Conservation (phyloP, 2,888 invertebrate genomes). For the Lamproptera curius region DNA sequence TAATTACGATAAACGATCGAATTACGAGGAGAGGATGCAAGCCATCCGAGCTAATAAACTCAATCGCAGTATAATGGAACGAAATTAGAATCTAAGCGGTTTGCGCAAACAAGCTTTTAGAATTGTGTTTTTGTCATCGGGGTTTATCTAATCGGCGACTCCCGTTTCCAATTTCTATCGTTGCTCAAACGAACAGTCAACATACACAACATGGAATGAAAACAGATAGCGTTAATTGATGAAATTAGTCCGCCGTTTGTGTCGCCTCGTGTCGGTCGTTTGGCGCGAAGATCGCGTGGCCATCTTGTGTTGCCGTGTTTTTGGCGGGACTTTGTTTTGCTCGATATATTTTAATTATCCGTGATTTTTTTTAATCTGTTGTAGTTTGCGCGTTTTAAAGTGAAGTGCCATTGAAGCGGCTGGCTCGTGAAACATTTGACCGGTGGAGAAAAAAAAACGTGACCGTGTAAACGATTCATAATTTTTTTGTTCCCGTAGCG, state of each 20-base stretch:
- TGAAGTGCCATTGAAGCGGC: background rate
- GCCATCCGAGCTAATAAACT: constrained; percentile 6
- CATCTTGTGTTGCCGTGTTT: background rate
- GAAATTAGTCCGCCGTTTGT: constrained; percentile 5
- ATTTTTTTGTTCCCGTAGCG: constrained; percentile 17
- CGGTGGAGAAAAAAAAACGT: constrained; percentile 3
- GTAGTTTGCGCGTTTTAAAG: background rate
- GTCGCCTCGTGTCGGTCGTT: constrained; percentile 4
- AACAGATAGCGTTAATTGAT: constrained; percentile 9
- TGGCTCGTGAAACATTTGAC: background rate
- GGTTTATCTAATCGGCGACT: constrained; percentile 13
- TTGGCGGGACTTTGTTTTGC: constrained; percentile 5
- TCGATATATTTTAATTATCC: no score
- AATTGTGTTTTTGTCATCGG: background rate
- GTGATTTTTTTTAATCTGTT: no score
- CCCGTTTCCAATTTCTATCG: constrained; percentile 8
- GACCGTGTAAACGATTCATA: background rate
- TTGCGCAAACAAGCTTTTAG: background rate
- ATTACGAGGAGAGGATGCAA: background rate
- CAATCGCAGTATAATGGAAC: constrained; percentile 6
- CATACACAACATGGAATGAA: background rate
- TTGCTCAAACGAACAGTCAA: constrained; percentile 5
- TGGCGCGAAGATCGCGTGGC: background rate
- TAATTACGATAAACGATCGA: no score
- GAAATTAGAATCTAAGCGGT: background rate